Conservation (phyloP, 2,797 vertebrate genomes). For the Ambastaia sidthimunki region DNA sequence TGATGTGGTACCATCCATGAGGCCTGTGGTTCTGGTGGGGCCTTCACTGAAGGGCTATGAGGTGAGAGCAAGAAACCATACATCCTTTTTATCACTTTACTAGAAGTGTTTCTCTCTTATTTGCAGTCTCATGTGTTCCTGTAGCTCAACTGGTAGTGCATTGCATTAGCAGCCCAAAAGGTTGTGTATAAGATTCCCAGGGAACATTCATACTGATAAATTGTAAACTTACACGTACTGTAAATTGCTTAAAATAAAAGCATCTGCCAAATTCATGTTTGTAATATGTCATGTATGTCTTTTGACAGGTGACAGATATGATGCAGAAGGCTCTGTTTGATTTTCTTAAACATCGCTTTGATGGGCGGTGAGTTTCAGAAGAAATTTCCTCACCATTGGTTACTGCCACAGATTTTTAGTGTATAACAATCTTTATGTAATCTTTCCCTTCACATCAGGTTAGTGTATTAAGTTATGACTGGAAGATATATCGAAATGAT, state of each 20-base stretch:
- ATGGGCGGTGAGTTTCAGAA: conserved; percentile 85
- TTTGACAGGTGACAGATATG: conserved; percentile 92
- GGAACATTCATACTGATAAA: too few relatives aligned
- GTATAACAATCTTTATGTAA: too few relatives aligned
- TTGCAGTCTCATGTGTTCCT: neutral
- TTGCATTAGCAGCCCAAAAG: too few relatives aligned
- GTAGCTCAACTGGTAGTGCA: too few relatives aligned
- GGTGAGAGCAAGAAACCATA: conserved; percentile 70
- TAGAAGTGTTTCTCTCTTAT: neutral
- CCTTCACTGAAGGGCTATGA: conserved; percentile 97
- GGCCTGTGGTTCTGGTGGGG: conserved; percentile 94
- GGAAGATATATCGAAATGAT: too few relatives aligned
- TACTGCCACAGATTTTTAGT: too few relatives aligned
- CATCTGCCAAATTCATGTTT: too few relatives aligned
- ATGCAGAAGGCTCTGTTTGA: conserved; percentile 99
- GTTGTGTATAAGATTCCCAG: too few relatives aligned
- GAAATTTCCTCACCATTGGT: neutral
- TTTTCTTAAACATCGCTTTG: conserved; percentile 96
- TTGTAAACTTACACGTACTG: too few relatives aligned
- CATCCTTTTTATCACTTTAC: neutral
- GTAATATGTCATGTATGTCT: neutral
- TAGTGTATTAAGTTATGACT: neutral
- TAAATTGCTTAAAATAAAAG: too few relatives aligned
- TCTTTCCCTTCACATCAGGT: neutral
- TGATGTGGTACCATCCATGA: conserved; percentile 96